Evolutionary conservation across 2,888 invertebrate species (phyloP).

Genomic region (Andrena marginata): DNA sequence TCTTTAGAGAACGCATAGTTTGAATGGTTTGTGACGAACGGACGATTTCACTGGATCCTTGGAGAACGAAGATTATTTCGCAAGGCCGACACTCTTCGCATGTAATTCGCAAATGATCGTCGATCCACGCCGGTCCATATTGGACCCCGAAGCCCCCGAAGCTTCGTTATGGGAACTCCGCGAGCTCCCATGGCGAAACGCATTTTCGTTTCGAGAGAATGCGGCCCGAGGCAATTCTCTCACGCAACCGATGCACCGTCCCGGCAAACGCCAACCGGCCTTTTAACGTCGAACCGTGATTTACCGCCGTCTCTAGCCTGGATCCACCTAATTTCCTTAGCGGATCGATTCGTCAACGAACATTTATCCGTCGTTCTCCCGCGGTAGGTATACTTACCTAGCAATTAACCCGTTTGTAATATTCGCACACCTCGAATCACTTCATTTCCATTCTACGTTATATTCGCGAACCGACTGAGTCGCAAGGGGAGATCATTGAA

Average conservation of each 20-base stretch:
- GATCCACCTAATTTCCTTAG: constrained; percentile 47
- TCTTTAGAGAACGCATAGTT: too few species aligned
- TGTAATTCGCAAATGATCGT: constrained; percentile 24
- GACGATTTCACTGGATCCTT: neutral
- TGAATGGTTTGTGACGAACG: too few species aligned
- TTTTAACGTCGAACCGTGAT: constrained; percentile 63
- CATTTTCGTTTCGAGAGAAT: constrained; percentile 55
- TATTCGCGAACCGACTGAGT: too few species aligned
- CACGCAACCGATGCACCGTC: constrained; percentile 54
- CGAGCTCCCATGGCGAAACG: constrained; percentile 65
- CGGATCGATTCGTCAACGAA: constrained; percentile 37
- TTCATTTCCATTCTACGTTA: neutral
- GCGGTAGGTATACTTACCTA: neutral
- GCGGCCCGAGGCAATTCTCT: constrained; percentile 57
- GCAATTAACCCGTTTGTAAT: too few species aligned
- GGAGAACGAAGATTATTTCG: neutral
- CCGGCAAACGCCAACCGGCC: constrained; percentile 22
- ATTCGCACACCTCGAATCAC: too few species aligned
- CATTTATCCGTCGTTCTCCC: neutral
- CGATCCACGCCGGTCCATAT: constrained; percentile 31
- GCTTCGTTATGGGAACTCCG: constrained; percentile 64
- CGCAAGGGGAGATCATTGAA: too few species aligned
- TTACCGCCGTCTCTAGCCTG: constrained; percentile 45
- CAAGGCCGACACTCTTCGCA: constrained; percentile 21
- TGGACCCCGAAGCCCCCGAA: constrained; percentile 26